Evolutionary conservation across 1,140 invertebrate genomes (phyloP).

Genomic region (Tetramorium parvispinum): DNA sequence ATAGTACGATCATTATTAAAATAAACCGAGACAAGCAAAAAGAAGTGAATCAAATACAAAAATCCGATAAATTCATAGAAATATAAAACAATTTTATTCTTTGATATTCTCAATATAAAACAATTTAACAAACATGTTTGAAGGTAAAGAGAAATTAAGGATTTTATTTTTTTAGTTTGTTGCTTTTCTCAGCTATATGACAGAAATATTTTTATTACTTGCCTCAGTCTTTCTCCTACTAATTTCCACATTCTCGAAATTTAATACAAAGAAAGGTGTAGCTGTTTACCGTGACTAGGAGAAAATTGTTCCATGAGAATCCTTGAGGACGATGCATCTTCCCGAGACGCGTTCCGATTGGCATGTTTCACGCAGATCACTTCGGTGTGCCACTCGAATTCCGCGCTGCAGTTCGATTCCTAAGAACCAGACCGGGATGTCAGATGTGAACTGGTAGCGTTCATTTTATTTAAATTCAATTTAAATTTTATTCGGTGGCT

Average conservation of each 20-base stretch:
- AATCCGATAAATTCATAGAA: neutral
- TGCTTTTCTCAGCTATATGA: neutral
- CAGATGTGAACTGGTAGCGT: neutral
- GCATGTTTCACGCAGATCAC: constrained; percentile 61
- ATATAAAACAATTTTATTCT: neutral
- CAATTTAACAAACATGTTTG: neutral
- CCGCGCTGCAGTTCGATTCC: constrained; percentile 65
- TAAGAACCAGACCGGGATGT: neutral
- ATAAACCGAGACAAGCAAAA: neutral
- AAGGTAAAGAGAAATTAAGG: neutral
- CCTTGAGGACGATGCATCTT: neutral
- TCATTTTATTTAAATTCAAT: constrained; percentile 8
- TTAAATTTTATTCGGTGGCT: neutral
- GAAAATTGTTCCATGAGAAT: constrained; percentile 11
- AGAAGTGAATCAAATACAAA: neutral
- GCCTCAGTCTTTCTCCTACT: neutral
- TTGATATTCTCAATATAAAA: neutral
- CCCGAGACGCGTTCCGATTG: neutral
- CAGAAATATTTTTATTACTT: neutral
- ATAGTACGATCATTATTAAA: neutral
- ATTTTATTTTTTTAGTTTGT: neutral
- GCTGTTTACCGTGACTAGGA: constrained; percentile 60
- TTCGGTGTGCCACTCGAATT: constrained; percentile 75
- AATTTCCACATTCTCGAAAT: neutral
- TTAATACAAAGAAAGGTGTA: neutral